Base-by-base conservation (phyloP, 2,113 vertebrate species). In the Dasyprocta punctata region DNA sequence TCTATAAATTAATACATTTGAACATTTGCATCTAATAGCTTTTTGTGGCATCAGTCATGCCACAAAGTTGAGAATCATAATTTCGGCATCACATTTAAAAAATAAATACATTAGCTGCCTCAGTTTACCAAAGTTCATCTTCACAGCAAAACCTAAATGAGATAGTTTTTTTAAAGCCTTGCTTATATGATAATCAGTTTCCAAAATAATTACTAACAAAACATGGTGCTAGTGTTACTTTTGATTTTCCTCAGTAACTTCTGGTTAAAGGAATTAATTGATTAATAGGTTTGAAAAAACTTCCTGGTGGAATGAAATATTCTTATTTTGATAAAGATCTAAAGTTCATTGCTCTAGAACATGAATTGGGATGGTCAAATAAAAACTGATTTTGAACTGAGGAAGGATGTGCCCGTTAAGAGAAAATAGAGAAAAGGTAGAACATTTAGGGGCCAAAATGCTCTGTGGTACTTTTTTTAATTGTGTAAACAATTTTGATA, bases 371-470 rank as follows among this genome's bases (percentile, higher is more conserved):
- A 49, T 24, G 17, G 5, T 65, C 71, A 86, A 67, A 54, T 82
- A 33, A 90, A 95, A 97, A 63, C 41, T 61, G 14, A 80, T 41
- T 89, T 95, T 89, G 22, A 92, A 80, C 13, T 49, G 11, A 93
- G 52, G 20, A 94, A 13, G 5, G 9, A 56, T 82, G 1, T 92
- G 14, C 1, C 16, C 28, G 88, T 93, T 89, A 78, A 84, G 44
- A 47, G 89, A 89, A 93, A 94, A 86, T 71, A 49, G 2, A 86
- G 3, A 17, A 71, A 92, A 95, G 33, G 2, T 93, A 60, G 61
- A 96, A 85, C 73, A 67, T 56, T 94, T 73, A 93, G 69, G 2
- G 2, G 19, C 33, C 75, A 73, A 30, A 61, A 94, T 2, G 67
- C 3, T 60, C 7, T 61, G 52, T 54, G n/a, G 4, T 61, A 75